Base-by-base conservation (phyloP, 2,113 vertebrate species). In the Heloderma charlesbogerti region DNA sequence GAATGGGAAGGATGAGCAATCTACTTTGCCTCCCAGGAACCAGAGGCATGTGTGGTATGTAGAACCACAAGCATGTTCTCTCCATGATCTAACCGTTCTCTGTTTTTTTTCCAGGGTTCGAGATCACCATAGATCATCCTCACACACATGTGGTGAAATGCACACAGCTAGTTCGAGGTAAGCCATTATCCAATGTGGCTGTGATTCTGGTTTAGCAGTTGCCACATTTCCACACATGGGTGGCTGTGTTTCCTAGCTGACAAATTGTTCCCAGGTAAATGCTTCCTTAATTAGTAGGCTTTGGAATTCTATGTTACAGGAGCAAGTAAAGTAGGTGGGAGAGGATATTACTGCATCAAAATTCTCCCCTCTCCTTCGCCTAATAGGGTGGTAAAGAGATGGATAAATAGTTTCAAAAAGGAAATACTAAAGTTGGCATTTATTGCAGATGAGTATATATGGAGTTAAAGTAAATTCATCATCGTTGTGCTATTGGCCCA, bases 111-210 rank as follows among this genome's bases (percentile, higher is more conserved):
- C 6, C 97, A 99, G 99, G 98, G 8, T 99, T 99, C 95, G 99
- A 99, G 94, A 98, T 99, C 97, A 99, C 99, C 75, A 99, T 99
- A 34, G 99, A 99, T 96, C 99, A 99, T 93, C 99, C 99, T 40
- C 99, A 99, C 82, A 99, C 99, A 87, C 98, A 99, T 69, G 99
- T 99, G 91, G 99, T 99, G 95, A 99, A 99, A 97, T 99, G 99
- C 92, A 99, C 99, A 0, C 99, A 99, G 94, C 98, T 99, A 1
- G 99, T 99, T 89, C 97, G 99, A 99, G 99, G 99, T 99, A 96
- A 99, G 98, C 12, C 91, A 79, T 54, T 34, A 80, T 86, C 25
- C n/a, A 57, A 18, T 6, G 40, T 51, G 31, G 18, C 54, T 90
- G 60, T 54, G 6, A 75, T 40, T 54, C 18, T 84, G 37, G 15